Evolutionary conservation across 1,140 invertebrate genomes (phyloP), one percentile per base, ranked within the genome.

Genomic region (Coenobita brevimanus): DNA sequence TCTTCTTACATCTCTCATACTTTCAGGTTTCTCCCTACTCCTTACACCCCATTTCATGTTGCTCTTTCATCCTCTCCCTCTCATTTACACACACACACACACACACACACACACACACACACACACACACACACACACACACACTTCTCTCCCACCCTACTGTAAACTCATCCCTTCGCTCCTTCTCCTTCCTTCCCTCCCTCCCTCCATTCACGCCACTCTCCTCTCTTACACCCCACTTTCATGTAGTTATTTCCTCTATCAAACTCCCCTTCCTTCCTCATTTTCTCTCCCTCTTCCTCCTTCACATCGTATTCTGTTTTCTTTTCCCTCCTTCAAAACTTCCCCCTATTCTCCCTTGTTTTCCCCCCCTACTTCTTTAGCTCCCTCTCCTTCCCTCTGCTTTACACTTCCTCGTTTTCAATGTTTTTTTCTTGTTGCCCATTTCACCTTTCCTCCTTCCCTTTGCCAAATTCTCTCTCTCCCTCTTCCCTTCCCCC

Each of bases 281-380:
- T 33, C 64, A 6, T 24, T 67, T 24, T 33, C 30, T 67, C 30
- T 67, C 30, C n/a, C n/a, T 24, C 8, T n/a, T 67, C 30, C n/a
- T 8, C 8, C 30, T 24, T 24, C n/a, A 6, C n/a, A 4, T 33
- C 64, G 10, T 6, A 10, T 6, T 43, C 38, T 24, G 2, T 76
- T 41, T 24, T n/a, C n/a, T 21, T 43, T 21, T 76, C 73, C 15
- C 73, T 76, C 73, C n/a, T 41, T 76, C 38, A 21, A 10, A 2
- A 24, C 41, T 2, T 13, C 41, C 6, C 27, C 36, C 75, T 57
- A n/a, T 30, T 15, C 21, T 30, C 60, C 76, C 60, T 50, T 79
- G 46, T 79, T 3, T 60, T 50, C 60, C 76, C 50, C 76, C 60
- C 76, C 60, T 50, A 43, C 50, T 78, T 10, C 15, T 27, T 79